Evolutionary conservation across 2,888 invertebrate genomes (phyloP).

Genomic region (Cheilosia soror): DNA sequence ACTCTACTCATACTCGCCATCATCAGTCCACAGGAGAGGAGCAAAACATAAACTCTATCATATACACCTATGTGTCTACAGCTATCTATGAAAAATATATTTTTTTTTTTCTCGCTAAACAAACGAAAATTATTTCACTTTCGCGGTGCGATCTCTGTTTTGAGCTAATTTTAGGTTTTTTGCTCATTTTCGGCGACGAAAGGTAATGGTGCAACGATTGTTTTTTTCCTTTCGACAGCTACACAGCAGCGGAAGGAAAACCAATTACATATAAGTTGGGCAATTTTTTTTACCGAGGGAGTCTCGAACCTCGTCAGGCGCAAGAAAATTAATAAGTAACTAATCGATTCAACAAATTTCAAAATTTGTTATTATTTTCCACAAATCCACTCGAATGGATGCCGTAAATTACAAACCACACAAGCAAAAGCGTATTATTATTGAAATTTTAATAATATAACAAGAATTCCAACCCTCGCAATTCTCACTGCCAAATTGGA

Average conservation of each 20-base stretch:
- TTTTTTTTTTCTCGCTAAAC: slow-evolving; percentile 34
- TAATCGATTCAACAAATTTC: slow-evolving; percentile 71
- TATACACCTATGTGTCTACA: slow-evolving; percentile 18
- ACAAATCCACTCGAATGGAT: neutral
- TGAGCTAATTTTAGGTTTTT: slow-evolving; percentile 67
- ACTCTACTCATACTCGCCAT: neutral
- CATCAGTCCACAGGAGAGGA: slow-evolving; percentile 12
- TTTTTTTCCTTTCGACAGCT: slow-evolving; percentile 15
- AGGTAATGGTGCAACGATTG: slow-evolving; percentile 37
- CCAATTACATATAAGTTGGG: slow-evolving; percentile 13
- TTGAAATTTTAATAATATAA: slow-evolving; percentile 23
- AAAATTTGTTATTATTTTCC: slow-evolving; percentile 21
- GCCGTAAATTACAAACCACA: slow-evolving; percentile 13
- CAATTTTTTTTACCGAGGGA: slow-evolving; percentile 9
- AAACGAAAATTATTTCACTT: slow-evolving; percentile 59
- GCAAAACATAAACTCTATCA: slow-evolving; percentile 24
- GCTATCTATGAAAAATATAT: slow-evolving; percentile 40
- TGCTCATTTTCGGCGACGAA: slow-evolving; percentile 59
- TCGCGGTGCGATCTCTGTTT: slow-evolving; percentile 58
- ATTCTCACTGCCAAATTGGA: slow-evolving; percentile 41
- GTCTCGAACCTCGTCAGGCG: neutral
- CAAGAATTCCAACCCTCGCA: slow-evolving; percentile 45
- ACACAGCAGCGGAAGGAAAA: slow-evolving; percentile 9
- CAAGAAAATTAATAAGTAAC: neutral
- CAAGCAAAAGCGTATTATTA: slow-evolving; percentile 6